Evolutionary conservation across 1,140 invertebrate species (phyloP).

Genomic region (Ceratina calcarata): DNA sequence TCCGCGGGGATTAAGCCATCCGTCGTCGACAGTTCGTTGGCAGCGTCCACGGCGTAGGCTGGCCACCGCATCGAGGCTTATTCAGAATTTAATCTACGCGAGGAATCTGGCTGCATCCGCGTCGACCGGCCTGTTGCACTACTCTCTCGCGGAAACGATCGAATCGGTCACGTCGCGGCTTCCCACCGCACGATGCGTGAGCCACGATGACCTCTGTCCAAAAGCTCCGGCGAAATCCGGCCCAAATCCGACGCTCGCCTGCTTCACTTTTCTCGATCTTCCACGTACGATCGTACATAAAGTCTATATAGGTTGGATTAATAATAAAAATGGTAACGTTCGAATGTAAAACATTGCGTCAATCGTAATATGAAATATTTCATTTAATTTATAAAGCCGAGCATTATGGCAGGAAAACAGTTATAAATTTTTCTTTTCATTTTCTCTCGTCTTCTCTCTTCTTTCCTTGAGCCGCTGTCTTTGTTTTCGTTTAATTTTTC

Average conservation of each 20-base stretch:
- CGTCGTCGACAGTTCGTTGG: background rate
- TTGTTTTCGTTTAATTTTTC: too few species aligned
- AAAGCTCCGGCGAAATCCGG: conserved; percentile 30
- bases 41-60: conserved; percentile 3
- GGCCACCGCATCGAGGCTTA: conserved; percentile 17
- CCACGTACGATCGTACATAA: background rate
- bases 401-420: too few species aligned
- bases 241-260: background rate
- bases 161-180: conserved; percentile 58
- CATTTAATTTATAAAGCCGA: too few species aligned
- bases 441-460: too few species aligned
- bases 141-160: conserved; percentile 20
- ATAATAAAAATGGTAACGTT: too few species aligned
- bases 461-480: too few species aligned
- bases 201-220: conserved; percentile 37
- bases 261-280: background rate
- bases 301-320: too few species aligned
- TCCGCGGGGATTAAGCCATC: conserved; percentile 18
- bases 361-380: too few species aligned
- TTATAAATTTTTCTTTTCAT: too few species aligned
- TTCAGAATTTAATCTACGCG: conserved; percentile 38
- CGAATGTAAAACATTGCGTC: too few species aligned
- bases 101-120: conserved; percentile 25
- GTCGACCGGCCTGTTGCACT: conserved; percentile 8
- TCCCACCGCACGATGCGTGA: conserved; percentile 55